Percentiles rank a stretch among this genome's conserved stretches.
Evolutionary conservation across 2,888 invertebrate genomes (phyloP).

Genomic region (Platycnemis pennipes): DNA sequence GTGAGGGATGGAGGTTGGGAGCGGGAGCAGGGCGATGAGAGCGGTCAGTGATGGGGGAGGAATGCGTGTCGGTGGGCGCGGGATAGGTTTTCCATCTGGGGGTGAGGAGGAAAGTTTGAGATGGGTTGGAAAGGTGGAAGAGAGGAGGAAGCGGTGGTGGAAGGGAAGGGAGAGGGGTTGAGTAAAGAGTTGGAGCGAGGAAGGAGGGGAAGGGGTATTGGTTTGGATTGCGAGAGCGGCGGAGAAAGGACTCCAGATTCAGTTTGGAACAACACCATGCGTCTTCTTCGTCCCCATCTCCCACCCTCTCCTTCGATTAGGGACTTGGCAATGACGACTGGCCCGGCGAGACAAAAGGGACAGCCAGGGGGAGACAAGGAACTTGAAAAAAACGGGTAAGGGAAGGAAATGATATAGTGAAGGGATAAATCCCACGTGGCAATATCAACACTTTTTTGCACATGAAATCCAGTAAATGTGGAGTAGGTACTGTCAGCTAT

Average conservation of each 20-base stretch:
- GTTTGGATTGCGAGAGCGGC: not conserved
- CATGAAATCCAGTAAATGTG: too few relatives aligned
- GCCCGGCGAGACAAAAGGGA: not conserved
- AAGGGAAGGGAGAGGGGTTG: not conserved
- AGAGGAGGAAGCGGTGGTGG: not conserved
- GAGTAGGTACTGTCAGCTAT: too few relatives aligned
- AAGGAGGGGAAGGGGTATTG: not conserved
- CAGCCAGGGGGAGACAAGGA: not conserved
- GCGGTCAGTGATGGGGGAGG: not conserved
- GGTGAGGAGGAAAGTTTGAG: not conserved
- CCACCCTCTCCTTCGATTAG: constrained; percentile 21
- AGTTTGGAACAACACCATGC: constrained; percentile 51
- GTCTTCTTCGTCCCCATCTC: not conserved
- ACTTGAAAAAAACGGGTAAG: not conserved
- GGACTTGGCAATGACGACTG: constrained; percentile 34
- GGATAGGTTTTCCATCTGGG: not conserved
- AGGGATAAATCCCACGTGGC: not conserved
- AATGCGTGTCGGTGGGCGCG: not conserved
- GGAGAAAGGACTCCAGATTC: constrained; percentile 24
- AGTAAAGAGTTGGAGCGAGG: not conserved
- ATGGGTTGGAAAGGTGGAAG: not conserved
- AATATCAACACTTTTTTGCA: too few relatives aligned
- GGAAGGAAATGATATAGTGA: not conserved
- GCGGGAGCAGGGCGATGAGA: not conserved
- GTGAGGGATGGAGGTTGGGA: not conserved